These are phyloP conservation scores for Euclidia mi DNA, from an alignment of 2,888 invertebrate genomes.

Conservation along the genomic window DNA sequence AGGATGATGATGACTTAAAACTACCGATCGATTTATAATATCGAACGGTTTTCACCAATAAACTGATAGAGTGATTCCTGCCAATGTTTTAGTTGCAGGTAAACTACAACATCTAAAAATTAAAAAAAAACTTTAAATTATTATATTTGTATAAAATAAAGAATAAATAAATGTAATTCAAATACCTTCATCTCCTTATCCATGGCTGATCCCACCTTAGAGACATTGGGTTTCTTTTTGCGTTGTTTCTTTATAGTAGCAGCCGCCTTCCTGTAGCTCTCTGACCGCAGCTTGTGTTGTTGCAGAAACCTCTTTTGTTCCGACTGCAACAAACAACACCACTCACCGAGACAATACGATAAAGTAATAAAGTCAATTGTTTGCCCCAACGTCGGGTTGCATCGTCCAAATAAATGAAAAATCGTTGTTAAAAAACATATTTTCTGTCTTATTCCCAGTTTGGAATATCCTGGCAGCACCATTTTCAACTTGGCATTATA, in stretches of 20 bases:
- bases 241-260: conserved; percentile 97
- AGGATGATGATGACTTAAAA: too few species aligned
- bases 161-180: conserved; percentile 14
- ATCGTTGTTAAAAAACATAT: conserved; percentile 15
- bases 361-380: conserved; percentile 22
- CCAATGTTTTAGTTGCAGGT: too few species aligned
- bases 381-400: conserved; percentile 6
- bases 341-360: conserved; percentile 17
- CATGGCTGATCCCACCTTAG: conserved; percentile 94
- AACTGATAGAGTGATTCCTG: too few species aligned
- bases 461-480: conserved; percentile 4
- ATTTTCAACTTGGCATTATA: not conserved
- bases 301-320: conserved; percentile 98
- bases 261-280: conserved; percentile 97
- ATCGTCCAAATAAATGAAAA: conserved; percentile 9
- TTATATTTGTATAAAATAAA: too few species aligned
- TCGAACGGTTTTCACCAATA: too few species aligned
- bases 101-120: too few species aligned
- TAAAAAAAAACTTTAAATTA: too few species aligned
- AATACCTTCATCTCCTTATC: conserved; percentile 97
- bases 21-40: too few species aligned
- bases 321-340: conserved; percentile 89
- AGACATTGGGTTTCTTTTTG: conserved; percentile 95
- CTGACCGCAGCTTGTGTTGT: conserved; percentile 97
- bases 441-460: conserved; percentile 11